A percentile compares a stretch with the other conserved stretches of the same genome.
Evolutionary conservation across 2,888 invertebrate species (phyloP).

Genomic region (Eristalinus sepulchralis): DNA sequence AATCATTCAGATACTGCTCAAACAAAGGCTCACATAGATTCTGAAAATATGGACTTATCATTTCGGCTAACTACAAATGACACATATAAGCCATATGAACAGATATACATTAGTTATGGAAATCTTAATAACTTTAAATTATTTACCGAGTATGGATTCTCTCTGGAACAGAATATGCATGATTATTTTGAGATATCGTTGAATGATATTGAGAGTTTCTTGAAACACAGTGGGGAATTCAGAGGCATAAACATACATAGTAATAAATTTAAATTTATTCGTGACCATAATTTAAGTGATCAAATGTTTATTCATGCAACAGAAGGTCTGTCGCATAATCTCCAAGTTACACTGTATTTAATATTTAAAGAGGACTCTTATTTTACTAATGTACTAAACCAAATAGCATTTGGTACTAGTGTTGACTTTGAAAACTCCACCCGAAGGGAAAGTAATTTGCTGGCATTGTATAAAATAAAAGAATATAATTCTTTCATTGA

Average conservation of each 20-base stretch:
- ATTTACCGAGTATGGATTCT: slow-evolving; percentile 94
- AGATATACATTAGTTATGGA: slow-evolving; percentile 95
- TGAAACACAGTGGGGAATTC: slow-evolving; percentile 77
- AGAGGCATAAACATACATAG: slow-evolving; percentile 80
- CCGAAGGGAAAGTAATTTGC: slow-evolving; percentile 70
- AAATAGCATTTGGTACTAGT: slow-evolving; percentile 79
- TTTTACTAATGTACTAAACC: slow-evolving; percentile 78
- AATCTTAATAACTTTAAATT: slow-evolving; percentile 90
- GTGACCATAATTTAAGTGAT: slow-evolving; percentile 83
- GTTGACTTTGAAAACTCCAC: slow-evolving; percentile 72
- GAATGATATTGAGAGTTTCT: slow-evolving; percentile 82
- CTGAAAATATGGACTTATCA: slow-evolving; percentile 61
- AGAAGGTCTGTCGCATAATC: slow-evolving; percentile 87
- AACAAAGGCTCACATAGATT: slow-evolving; percentile 81
- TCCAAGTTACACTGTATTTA: slow-evolving; percentile 80
- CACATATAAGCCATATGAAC: slow-evolving; percentile 84
- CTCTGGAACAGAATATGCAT: slow-evolving; percentile 85
- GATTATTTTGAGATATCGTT: slow-evolving; percentile 85
- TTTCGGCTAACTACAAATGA: slow-evolving; percentile 73
- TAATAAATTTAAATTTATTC: slow-evolving; percentile 85
- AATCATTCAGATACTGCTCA: slow-evolving; percentile 88
- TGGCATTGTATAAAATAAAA: slow-evolving; percentile 75
- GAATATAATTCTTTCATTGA: slow-evolving; percentile 75
- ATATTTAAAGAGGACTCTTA: slow-evolving; percentile 77
- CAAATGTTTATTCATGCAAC: slow-evolving; percentile 84